Percentiles rank a stretch among this genome's conserved stretches.
These are phyloP conservation scores for Aurelia aurita complex sp. Pacific DNA, from an alignment of 30 jellyfish, hydroid and myxozoan species.

Conservation along the genomic window DNA sequence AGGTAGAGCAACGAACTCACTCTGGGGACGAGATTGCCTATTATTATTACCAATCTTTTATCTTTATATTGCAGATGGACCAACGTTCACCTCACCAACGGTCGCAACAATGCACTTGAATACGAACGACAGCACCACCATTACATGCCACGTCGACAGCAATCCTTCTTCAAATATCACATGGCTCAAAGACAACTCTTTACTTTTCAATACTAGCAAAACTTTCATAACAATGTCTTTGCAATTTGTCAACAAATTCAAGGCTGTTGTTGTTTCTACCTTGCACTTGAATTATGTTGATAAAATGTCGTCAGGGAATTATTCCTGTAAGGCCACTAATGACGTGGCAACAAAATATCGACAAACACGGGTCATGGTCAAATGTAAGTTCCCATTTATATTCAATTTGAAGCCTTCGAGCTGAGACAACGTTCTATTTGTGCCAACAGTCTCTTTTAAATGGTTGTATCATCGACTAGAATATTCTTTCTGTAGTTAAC, in stretches of 20 bases:
- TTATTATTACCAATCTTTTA: too few species aligned
- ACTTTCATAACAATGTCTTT: background rate
- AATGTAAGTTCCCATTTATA: slow-evolving; percentile 23
- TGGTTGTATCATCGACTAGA: too few species aligned
- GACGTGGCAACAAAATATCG: slow-evolving; percentile 17
- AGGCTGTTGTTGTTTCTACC: background rate
- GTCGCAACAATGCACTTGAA: background rate
- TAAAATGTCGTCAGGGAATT: slow-evolving; percentile 21
- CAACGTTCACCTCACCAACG: slow-evolving; percentile 15
- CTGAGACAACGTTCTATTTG: too few species aligned
- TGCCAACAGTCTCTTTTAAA: too few species aligned
- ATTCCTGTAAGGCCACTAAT: slow-evolving; percentile 33
- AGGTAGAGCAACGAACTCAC: too few species aligned
- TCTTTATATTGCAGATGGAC: slow-evolving; percentile 12
- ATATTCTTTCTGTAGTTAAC: too few species aligned
- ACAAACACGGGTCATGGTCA: slow-evolving; percentile 15
- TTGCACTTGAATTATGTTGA: background rate
- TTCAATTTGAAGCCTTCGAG: too few species aligned
- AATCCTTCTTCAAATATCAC: slow-evolving; percentile 28
- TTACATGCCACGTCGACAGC: slow-evolving; percentile 33
- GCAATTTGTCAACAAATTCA: slow-evolving; percentile 14
- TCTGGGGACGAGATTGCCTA: too few species aligned
- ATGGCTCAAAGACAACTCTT: slow-evolving; percentile 20
- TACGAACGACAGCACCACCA: slow-evolving; percentile 1
- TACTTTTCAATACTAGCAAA: background rate